Evolutionary conservation across 2,888 invertebrate species (phyloP).

Genomic region (Eremobia ochroleuca): DNA sequence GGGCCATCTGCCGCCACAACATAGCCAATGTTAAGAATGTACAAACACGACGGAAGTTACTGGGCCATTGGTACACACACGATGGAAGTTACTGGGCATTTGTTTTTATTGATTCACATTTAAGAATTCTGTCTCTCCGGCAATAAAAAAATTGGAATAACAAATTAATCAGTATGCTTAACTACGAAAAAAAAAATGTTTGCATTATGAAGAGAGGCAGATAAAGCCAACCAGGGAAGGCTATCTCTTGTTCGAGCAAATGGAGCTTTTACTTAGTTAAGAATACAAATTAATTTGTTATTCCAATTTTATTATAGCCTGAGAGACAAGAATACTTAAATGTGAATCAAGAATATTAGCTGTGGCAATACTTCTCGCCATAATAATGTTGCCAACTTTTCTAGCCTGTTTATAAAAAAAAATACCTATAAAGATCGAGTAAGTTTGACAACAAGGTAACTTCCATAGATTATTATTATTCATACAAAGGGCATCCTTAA

Average conservation of each 20-base stretch:
- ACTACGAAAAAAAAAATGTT: not conserved
- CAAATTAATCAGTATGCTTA: not conserved
- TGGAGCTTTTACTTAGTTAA: not conserved
- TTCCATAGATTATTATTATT: conserved; percentile 46
- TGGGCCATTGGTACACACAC: conserved; percentile 22
- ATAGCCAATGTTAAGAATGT: conserved; percentile 67
- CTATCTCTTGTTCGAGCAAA: not conserved
- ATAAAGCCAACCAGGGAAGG: not conserved
- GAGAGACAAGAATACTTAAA: not conserved
- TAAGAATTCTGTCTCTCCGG: not conserved
- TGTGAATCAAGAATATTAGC: not conserved
- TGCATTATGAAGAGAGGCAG: not conserved
- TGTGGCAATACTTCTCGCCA: not conserved
- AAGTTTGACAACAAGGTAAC: conserved; percentile 27
- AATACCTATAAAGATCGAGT: not conserved
- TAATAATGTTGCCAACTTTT: not conserved
- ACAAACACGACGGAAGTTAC: conserved; percentile 40
- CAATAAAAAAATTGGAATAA: not conserved
- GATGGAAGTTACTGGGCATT: conserved; percentile 38
- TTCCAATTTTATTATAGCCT: not conserved
- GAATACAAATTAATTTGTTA: not conserved
- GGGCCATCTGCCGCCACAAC: conserved; percentile 80
- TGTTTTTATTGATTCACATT: not conserved
- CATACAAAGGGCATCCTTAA: conserved; percentile 35
- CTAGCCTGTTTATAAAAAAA: not conserved